These are phyloP conservation scores for Nymphalis polychloros DNA, from an alignment of 2,888 invertebrate genomes.

Conservation along the genomic window DNA sequence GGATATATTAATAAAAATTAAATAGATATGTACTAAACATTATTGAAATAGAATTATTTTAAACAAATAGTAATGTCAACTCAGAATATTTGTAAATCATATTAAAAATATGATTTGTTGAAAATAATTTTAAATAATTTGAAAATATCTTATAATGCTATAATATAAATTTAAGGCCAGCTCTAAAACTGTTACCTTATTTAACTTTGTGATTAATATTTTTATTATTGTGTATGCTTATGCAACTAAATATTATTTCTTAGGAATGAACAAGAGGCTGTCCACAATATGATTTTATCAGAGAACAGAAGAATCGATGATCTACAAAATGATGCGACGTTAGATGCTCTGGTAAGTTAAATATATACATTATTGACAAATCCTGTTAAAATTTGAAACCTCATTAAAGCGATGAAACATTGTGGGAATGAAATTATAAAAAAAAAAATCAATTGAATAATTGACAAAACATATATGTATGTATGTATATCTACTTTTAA, in stretches of 20 bases:
- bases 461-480: no score
- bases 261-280: constrained; percentile 72
- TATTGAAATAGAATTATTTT: no score
- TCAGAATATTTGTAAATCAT: no score
- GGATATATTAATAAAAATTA: no score
- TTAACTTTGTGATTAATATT: neutral
- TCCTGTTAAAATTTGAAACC: neutral
- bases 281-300: constrained; percentile 62
- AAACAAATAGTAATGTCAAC: no score
- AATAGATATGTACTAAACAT: no score
- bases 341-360: constrained; percentile 68
- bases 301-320: constrained; percentile 68
- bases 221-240: neutral
- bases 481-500: neutral
- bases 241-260: constrained; percentile 33
- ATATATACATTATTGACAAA: neutral
- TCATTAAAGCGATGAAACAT: no score
- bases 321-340: constrained; percentile 70
- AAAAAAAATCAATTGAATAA: no score
- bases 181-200: neutral
- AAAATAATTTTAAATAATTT: no score
- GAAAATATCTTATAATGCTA: no score
- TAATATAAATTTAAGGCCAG: no score
- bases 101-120: no score
- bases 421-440: neutral